Evolutionary conservation across 2,797 vertebrate species (phyloP).

Genomic region (Heliangelus exortis): DNA sequence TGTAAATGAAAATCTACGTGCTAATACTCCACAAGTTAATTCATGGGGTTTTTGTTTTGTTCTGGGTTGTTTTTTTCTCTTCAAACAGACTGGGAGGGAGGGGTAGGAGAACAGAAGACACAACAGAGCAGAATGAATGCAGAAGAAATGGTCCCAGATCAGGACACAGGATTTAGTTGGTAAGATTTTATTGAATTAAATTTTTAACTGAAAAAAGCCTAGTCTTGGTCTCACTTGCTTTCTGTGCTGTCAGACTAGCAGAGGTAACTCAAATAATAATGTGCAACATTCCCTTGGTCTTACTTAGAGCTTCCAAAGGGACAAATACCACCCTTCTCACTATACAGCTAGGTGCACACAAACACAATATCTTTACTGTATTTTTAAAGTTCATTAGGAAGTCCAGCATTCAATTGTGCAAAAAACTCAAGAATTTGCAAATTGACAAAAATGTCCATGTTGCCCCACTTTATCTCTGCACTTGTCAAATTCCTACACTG

Average conservation of each 20-base stretch:
- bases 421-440: neutral
- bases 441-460: neutral
- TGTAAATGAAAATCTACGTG: neutral
- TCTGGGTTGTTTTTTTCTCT: neutral
- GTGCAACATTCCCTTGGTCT: neutral
- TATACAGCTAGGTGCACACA: neutral
- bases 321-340: neutral
- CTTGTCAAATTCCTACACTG: neutral
- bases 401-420: neutral
- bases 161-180: neutral
- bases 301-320: neutral
- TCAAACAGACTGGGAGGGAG: neutral
- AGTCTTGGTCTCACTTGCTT: neutral
- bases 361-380: neutral
- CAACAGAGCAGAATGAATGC: neutral
- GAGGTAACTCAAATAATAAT: neutral
- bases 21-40: neutral
- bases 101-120: rapidly evolving
- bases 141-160: neutral
- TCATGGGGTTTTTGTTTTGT: neutral
- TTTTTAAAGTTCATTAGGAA: neutral
- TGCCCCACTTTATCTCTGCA: neutral
- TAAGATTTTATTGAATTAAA: neutral
- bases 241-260: neutral
- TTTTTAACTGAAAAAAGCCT: neutral